Evolutionary conservation across 1,140 invertebrate species (phyloP), one percentile per base, ranked within the genome.

Genomic region (Drosophila sucinea): DNA sequence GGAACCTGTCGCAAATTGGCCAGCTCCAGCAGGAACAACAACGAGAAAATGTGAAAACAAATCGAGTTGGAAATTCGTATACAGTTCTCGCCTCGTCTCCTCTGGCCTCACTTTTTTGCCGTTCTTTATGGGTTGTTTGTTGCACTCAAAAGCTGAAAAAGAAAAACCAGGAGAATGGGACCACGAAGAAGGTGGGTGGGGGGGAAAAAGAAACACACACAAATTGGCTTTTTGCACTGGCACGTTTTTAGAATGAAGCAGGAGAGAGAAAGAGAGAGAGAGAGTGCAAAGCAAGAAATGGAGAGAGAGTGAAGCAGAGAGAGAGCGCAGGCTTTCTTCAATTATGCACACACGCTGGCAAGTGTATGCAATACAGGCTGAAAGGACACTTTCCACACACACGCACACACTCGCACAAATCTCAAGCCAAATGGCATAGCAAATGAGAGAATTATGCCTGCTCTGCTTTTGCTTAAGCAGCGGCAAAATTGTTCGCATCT

Each of bases 1-100:
- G 57, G 70, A 78, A 85, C 74, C 81, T 85, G 82, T 73, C 71
- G 65, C 77, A 68, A 77, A 68, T 81, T 73, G 78, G 73, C 71
- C 58, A 51, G 47, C 54, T 11, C 61, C 55, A 67, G 54, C 57
- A 47, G 29, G 33, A 64, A 6, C 8, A 40, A 51, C 44, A 51
- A 51, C 6, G 27, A 27, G 2, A 44, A 44, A 47, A 8, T 38
- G 10, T 11, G 44, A 47, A 47, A 47, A 47, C 44, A 47, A 51
- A 51, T 51, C 44, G 23, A 51, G 44, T 51, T 51, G 23, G 44
- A 51, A 51, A 51, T 51, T 51, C 25, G 23, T 5, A 17, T 17
- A 10, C 44, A 51, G 44, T 51, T 51, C 1, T 51, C 23, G 25
- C 44, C 44, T 51, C 35, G 8, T 38, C 35, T 38, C 44, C 10